These are phyloP conservation scores for Lasius fuliginosus DNA, from an alignment of 2,888 invertebrate genomes.

Conservation along the genomic window DNA sequence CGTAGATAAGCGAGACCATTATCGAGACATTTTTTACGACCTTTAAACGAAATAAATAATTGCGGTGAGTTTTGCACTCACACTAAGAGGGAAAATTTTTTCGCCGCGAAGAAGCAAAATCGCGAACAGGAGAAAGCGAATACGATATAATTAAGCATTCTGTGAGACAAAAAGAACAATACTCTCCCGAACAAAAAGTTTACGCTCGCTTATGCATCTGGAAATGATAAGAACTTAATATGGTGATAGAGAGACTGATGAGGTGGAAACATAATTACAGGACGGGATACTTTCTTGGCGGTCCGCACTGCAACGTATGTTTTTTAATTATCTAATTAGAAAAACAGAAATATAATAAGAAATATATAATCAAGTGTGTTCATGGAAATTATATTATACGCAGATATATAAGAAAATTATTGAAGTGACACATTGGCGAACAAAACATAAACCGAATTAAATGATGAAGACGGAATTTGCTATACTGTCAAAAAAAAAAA, in stretches of 20 bases:
- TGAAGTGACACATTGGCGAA: background rate
- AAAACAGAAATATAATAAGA: background rate
- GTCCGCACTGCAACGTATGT: slow-evolving; percentile 15
- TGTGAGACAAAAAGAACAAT: background rate
- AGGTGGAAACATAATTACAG: background rate
- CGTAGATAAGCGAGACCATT: slow-evolving; percentile 39
- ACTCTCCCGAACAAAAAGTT: slow-evolving; percentile 19
- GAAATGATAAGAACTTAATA: slow-evolving; percentile 40
- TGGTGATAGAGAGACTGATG: slow-evolving; percentile 18
- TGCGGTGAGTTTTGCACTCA: background rate
- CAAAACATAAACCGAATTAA: background rate
- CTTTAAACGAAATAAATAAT: background rate
- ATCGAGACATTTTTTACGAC: slow-evolving; percentile 27
- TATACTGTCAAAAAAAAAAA: background rate
- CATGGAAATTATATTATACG: background rate
- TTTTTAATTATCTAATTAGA: slow-evolving; percentile 1
- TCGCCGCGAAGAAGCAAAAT: background rate
- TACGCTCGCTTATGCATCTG: slow-evolving; percentile 44
- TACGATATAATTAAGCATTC: slow-evolving; percentile 34
- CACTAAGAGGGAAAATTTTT: background rate
- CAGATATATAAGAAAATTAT: background rate
- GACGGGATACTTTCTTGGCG: slow-evolving; percentile 10
- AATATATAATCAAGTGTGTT: background rate
- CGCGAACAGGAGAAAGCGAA: background rate
- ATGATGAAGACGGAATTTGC: background rate